These are phyloP conservation scores for Asteroscopus sphinx DNA, from an alignment of 2,888 invertebrate genomes.

Conservation along the genomic window DNA sequence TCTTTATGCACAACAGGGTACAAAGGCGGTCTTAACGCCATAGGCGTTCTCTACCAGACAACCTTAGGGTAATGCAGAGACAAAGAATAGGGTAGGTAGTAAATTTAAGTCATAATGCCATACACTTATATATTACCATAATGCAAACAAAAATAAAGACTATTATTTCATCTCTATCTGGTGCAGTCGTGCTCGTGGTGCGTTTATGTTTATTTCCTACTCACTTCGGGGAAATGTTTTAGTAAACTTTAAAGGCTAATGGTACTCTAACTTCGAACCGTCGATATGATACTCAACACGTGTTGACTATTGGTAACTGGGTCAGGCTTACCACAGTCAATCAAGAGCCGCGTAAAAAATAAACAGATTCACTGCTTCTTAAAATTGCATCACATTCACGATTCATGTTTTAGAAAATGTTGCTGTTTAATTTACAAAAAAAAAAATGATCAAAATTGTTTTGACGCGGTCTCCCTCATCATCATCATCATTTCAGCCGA, in stretches of 20 bases:
- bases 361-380: slow-evolving; percentile 69
- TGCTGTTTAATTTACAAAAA: too few relatives aligned
- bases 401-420: too few relatives aligned
- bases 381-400: slow-evolving; percentile 51
- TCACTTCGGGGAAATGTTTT: slow-evolving; percentile 31
- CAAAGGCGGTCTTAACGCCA: too few relatives aligned
- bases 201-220: slow-evolving; percentile 29
- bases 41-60: too few relatives aligned
- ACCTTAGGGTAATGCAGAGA: too few relatives aligned
- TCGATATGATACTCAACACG: slow-evolving; percentile 71
- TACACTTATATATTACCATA: not conserved
- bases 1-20: too few relatives aligned
- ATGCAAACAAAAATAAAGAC: too few relatives aligned
- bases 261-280: slow-evolving; percentile 52
- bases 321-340: slow-evolving; percentile 77
- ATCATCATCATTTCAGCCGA: too few relatives aligned
- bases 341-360: slow-evolving; percentile 75
- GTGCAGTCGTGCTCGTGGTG: slow-evolving; percentile 4
- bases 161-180: slow-evolving; percentile 18
- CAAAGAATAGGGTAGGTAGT: too few relatives aligned
- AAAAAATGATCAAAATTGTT: too few relatives aligned
- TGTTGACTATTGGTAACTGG: slow-evolving; percentile 74
- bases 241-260: slow-evolving; percentile 49
- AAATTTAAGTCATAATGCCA: too few relatives aligned
- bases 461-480: too few relatives aligned